These are phyloP conservation scores for Tridacna crocea DNA, from an alignment of 2,888 invertebrate species.

Conservation along the genomic window DNA sequence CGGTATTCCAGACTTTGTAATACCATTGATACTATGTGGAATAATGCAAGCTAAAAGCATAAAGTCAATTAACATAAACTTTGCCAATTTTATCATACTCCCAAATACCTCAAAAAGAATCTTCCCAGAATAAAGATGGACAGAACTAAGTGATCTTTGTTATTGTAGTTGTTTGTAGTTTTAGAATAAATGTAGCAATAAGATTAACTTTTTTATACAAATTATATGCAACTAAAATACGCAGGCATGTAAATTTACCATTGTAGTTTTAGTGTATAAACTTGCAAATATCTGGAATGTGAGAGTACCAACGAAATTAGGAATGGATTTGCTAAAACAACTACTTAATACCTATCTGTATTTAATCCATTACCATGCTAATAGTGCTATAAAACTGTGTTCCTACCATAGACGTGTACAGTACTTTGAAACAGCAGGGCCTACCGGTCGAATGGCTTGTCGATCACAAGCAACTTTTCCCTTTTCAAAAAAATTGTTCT, in stretches of 20 bases:
- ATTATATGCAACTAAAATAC: conserved; percentile 23
- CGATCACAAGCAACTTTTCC: too few relatives aligned
- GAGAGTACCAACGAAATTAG: background rate
- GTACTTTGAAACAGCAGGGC: too few relatives aligned
- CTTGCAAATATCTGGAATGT: background rate
- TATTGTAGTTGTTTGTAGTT: conserved; percentile 5
- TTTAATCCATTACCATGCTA: too few relatives aligned
- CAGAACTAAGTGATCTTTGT: conserved; percentile 20
- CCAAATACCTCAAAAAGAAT: background rate
- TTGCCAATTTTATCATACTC: too few relatives aligned
- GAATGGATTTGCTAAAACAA: too few relatives aligned
- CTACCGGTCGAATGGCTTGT: too few relatives aligned
- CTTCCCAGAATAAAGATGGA: too few relatives aligned
- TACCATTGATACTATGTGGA: background rate
- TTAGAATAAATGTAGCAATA: conserved; percentile 18
- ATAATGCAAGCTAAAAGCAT: background rate
- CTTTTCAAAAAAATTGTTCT: too few relatives aligned
- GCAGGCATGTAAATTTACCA: conserved; percentile 29
- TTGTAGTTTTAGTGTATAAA: conserved; percentile 20
- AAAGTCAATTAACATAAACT: too few relatives aligned
- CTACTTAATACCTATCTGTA: too few relatives aligned
- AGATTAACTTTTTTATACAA: conserved; percentile 12
- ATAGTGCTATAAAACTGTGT: too few relatives aligned
- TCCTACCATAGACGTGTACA: too few relatives aligned
- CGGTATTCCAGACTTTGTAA: background rate